Percentiles rank a stretch among this genome's conserved stretches.
phyloP scores from a whole-genome alignment of 53 echinoderm and acorn worm species.

The Echinarachnius parma region DNA sequence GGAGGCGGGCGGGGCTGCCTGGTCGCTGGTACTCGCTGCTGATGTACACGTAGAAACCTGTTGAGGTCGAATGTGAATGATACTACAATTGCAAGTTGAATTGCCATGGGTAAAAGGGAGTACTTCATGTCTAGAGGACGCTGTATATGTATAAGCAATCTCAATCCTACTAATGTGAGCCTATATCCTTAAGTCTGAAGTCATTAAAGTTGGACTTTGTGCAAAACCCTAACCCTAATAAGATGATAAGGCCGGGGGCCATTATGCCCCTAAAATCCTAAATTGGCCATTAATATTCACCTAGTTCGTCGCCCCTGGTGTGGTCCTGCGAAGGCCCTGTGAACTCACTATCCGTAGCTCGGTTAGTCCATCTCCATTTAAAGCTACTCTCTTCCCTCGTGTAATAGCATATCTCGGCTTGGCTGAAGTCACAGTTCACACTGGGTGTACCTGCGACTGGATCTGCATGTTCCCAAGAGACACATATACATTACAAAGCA shows the following conservation, averaged over 20 bases:
- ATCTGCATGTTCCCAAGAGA: background rate
- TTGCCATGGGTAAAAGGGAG: too few relatives aligned
- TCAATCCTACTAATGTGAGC: too few relatives aligned
- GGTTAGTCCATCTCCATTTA: constrained; percentile 24
- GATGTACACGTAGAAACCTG: constrained; percentile 38
- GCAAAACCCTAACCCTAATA: too few relatives aligned
- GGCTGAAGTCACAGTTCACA: constrained; percentile 29
- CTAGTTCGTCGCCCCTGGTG: constrained; percentile 62
- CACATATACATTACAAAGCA: background rate
- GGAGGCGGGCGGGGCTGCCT: constrained; percentile 7
- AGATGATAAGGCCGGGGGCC: too few relatives aligned
- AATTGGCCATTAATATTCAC: constrained; percentile 35
- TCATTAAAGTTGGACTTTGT: too few relatives aligned
- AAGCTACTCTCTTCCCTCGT: constrained; percentile 10
- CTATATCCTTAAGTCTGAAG: too few relatives aligned
- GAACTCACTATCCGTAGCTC: constrained; percentile 31
- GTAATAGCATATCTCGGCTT: constrained; percentile 31
- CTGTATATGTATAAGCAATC: too few relatives aligned
- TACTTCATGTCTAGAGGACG: too few relatives aligned
- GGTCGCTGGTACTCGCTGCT: background rate
- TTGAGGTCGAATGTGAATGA: too few relatives aligned
- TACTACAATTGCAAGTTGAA: too few relatives aligned
- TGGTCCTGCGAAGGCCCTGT: constrained; percentile 82
- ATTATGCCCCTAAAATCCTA: too few relatives aligned
- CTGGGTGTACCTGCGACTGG: constrained; percentile 11